Conservation (phyloP, 2,888 invertebrate species). For the Ophioninae sp. region DNA sequence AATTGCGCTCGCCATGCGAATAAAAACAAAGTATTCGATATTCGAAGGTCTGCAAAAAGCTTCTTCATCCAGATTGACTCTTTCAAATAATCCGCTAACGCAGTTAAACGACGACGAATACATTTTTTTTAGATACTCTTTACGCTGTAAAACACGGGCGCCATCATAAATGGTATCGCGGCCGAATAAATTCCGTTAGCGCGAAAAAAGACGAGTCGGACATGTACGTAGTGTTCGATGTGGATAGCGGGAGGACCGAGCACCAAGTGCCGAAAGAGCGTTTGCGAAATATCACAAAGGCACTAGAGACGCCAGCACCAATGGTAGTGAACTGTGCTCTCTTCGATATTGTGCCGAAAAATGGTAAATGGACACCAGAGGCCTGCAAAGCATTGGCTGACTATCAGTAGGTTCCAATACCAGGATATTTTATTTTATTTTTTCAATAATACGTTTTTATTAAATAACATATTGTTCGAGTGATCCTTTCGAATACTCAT, state of each 20-base stretch:
- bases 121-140: slow-evolving; percentile 82
- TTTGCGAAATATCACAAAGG: slow-evolving; percentile 77
- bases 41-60: no score
- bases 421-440: background rate
- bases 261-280: slow-evolving; percentile 77
- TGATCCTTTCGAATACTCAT: background rate
- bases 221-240: slow-evolving; percentile 83
- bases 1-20: no score
- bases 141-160: slow-evolving; percentile 84
- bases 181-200: slow-evolving; percentile 81
- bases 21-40: no score
- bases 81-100: no score
- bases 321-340: slow-evolving; percentile 85
- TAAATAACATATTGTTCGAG: background rate
- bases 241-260: slow-evolving; percentile 86
- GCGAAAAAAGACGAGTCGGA: slow-evolving; percentile 74
- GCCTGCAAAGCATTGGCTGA: slow-evolving; percentile 80
- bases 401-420: slow-evolving; percentile 26
- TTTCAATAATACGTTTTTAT: slow-evolving; percentile 61
- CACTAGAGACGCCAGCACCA: slow-evolving; percentile 80
- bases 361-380: slow-evolving; percentile 82
- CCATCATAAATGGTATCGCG: slow-evolving; percentile 87
- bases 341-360: slow-evolving; percentile 83
- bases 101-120: background rate
- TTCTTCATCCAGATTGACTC: no score